Base-by-base conservation (phyloP, 1,140 invertebrate species). In the Melitaea cinxia region DNA sequence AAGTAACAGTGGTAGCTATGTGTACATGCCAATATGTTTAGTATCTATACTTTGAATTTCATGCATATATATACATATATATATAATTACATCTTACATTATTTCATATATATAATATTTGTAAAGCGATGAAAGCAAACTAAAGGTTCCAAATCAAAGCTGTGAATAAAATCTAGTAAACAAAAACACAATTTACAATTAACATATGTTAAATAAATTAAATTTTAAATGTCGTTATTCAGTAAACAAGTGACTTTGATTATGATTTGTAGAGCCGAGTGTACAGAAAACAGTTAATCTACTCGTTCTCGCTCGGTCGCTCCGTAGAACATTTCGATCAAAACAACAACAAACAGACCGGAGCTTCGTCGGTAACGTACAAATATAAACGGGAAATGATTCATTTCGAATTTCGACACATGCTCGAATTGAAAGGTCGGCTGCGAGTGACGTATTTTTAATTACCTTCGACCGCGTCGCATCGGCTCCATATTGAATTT, bases 381-480 rank as follows among this genome's bases (percentile, higher is more conserved):
- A 87, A 88, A 85, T 86, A 87, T 86, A 83, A 87, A 85, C 77
- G 80, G 77, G 79, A 88, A 90, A 86, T 90, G 88, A 89, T 88
- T 89, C 85, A 87, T 90, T 90, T 81, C 81, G 75, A 80, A 90
- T 89, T 86, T 89, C 85, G 88, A 89, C 85, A 88, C 84, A 89
- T 88, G 81, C 81, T 85, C 83, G 75, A 88, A 87, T 85, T 81
- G 86, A 85, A 90, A 87, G 80, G 81, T 89, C 79, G 85, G 82
- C 84, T 89, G 88, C 85, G 80, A 86, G 77, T 89, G 88, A 90
- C 88, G 83, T 89, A 85, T 90, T 90, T 90, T 89, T 90, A 90
- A 90, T 90, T 89, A 89, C 85, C 85, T 78, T 74, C 79, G 72
- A 86, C 85, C 85, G 78, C 76, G 73, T 77, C 75, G 75, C 74